phyloP scores from a whole-genome alignment of 2,888 invertebrate genomes.

The Cephus pulcher region DNA sequence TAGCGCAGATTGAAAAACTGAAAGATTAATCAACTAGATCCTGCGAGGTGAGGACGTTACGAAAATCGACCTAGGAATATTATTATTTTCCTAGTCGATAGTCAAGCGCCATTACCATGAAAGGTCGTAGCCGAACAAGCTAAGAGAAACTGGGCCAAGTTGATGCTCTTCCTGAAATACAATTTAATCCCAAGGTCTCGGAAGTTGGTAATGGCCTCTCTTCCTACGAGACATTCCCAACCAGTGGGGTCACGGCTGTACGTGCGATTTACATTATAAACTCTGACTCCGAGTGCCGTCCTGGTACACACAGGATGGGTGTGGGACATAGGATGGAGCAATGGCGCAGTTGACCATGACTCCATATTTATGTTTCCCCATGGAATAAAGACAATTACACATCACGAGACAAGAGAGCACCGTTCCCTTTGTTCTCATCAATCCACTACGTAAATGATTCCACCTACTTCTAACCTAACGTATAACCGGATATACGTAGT shows the following conservation, averaged over 20 bases:
- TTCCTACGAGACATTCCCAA: neutral
- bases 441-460: neutral
- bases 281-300: slow-evolving; percentile 15
- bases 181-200: neutral
- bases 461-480: neutral
- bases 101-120: neutral
- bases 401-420: slow-evolving; percentile 11
- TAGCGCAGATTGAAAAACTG: too few species aligned
- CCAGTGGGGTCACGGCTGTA: neutral
- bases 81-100: neutral
- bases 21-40: neutral
- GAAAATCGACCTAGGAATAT: neutral
- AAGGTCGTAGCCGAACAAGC: neutral
- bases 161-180: neutral
- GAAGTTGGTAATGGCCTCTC: neutral
- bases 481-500: neutral
- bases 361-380: slow-evolving; percentile 59
- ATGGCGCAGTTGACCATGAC: slow-evolving; percentile 51
- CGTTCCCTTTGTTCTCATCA: neutral
- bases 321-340: slow-evolving; percentile 19
- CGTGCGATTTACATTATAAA: slow-evolving; percentile 1
- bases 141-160: neutral
- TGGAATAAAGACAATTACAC: slow-evolving; percentile 48
- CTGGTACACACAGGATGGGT: slow-evolving; percentile 33
- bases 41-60: neutral